These are phyloP conservation scores for Mirza zaza DNA, from an alignment of 2,113 vertebrate genomes.

Conservation along the genomic window DNA sequence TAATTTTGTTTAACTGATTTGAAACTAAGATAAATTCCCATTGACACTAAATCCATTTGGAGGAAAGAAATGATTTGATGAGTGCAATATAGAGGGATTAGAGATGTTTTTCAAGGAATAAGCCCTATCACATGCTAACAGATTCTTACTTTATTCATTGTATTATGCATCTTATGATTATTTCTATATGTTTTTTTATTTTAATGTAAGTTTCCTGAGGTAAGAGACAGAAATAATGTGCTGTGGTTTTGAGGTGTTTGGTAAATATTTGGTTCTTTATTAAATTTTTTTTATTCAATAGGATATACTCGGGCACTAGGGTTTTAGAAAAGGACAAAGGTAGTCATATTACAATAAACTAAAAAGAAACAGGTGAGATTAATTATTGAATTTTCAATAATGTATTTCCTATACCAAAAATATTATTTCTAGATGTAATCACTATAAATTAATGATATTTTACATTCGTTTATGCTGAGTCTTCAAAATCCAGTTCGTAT, in stretches of 20 bases:
- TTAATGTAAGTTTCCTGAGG: not conserved
- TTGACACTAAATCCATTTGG: not conserved
- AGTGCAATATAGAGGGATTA: not conserved
- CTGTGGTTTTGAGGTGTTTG: not conserved
- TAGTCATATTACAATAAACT: not conserved
- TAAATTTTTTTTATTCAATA: not conserved
- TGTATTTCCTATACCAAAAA: not conserved
- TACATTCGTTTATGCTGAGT: not conserved
- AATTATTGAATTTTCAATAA: not conserved
- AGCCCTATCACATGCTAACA: not conserved
- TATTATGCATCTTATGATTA: not conserved
- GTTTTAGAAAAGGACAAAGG: not conserved
- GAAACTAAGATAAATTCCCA: not conserved
- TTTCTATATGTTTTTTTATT: not conserved
- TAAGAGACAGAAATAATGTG: not conserved
- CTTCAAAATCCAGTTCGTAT: not conserved
- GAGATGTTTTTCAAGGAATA: not conserved
- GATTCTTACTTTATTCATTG: not conserved
- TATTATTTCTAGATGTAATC: not conserved
- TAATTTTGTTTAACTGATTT: slow-evolving; percentile 13
- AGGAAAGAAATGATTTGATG: not conserved
- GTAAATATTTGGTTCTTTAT: not conserved
- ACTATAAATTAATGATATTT: not conserved
- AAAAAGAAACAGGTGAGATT: not conserved
- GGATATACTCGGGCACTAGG: not conserved